phyloP scores from a whole-genome alignment of 2,797 vertebrate species.

The Notamacropus eugenii region DNA sequence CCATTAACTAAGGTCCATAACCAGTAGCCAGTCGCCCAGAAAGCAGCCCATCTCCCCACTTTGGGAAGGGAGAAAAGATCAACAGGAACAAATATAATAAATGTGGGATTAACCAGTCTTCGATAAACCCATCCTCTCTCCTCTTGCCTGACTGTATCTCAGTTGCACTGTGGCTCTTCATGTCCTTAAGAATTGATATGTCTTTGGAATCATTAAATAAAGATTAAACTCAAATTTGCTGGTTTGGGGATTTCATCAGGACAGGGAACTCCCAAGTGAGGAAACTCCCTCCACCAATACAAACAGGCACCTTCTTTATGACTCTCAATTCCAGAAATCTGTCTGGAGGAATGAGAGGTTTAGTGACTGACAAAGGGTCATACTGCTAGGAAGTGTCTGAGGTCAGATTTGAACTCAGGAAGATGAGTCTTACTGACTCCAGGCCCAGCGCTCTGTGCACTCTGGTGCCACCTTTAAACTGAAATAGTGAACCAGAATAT shows the following conservation, averaged over 20 bases:
- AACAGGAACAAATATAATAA: neutral
- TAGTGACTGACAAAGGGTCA: neutral
- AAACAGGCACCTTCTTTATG: neutral
- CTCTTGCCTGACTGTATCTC: neutral
- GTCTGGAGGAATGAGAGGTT: neutral
- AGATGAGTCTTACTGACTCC: too few relatives aligned
- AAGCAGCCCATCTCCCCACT: too few relatives aligned
- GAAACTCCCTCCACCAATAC: too few relatives aligned
- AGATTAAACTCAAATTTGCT: neutral
- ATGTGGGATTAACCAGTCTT: too few relatives aligned
- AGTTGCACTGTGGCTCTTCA: neutral
- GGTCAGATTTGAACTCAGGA: too few relatives aligned
- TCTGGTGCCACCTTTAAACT: neutral
- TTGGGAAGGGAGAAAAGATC: neutral
- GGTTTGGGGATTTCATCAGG: neutral
- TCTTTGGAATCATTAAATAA: neutral
- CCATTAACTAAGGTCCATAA: too few relatives aligned
- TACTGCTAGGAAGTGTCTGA: too few relatives aligned
- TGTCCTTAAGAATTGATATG: neutral
- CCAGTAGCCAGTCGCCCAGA: neutral
- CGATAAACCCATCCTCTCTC: too few relatives aligned
- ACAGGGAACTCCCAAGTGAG: neutral
- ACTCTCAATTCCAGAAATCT: neutral
- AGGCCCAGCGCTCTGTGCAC: rapidly evolving
- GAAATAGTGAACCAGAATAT: neutral